Base-by-base conservation (phyloP, 2,113 vertebrate genomes). In the Formicarius rufipectus region DNA sequence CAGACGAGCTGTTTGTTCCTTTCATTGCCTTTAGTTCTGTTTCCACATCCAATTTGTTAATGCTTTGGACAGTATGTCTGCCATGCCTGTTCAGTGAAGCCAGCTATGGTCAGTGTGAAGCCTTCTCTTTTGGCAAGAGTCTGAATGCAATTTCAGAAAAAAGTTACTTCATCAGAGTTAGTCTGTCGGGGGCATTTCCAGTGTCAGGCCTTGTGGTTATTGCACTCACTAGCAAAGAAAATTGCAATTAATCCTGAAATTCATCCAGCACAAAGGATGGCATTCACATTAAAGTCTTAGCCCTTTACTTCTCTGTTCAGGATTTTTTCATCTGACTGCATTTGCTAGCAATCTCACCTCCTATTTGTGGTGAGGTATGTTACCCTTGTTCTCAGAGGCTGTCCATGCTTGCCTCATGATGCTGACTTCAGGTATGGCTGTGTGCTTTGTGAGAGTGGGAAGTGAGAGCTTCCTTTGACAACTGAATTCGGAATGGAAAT, bases 351-450 rank as follows among this genome's bases (percentile, higher is more conserved):
- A 0, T 52, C 40, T 64, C 30, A 6, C 33, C 49, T 73, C 30
- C 23, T 25, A 5, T 58, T 60, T 87, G 55, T n/a, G 67, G 23
- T 7, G 12, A 25, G 23, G 39, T 59, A 39, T 59, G 30, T 40
- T 68, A 10, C 14, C 20, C 4, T 1, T 5, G 21, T 66, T n/a
- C 0, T 0, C n/a, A 35, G 22, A 7, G 56, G 9, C 79, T 47
- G 50, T 33, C 35, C 5, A 0, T 45, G 2, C 49, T 22, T 27
- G 45, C 44, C 14, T 12, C 42, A 4, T 33, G 35, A 2, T 9
- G 24, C 47, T 74, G 72, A 2, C 44, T 39, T 35, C 3, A 7
- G 11, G 68, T 21, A 4, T 17, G 50, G 24, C 31, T 23, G 4
- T 8, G 20, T 33, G 13, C 33, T 45, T 40, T 4, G 0, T n/a